A percentile compares a stretch with the other conserved stretches of the same genome.
Evolutionary conservation across 1,140 invertebrate species (phyloP).

Genomic region (Rhynchophorus ferrugineus): DNA sequence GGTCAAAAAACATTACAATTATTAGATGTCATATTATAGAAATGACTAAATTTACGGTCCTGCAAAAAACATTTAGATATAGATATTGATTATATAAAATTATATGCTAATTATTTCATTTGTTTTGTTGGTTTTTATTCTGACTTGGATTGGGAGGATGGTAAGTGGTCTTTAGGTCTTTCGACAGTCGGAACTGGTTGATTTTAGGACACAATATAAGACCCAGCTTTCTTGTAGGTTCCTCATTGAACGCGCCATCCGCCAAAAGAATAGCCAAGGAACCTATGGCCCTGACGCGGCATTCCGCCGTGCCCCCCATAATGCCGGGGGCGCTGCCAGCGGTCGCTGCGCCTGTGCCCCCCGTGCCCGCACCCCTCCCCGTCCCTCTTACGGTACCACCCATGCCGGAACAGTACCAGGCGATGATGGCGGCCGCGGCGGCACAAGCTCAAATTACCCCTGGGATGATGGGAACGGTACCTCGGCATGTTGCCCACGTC

Average conservation of each 20-base stretch:
- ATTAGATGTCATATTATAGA: no score
- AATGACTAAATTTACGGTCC: no score
- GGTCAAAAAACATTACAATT: no score
- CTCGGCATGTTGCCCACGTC: slow-evolving; percentile 56
- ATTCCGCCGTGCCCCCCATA: background rate
- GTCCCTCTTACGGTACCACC: slow-evolving; percentile 3
- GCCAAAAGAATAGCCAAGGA: slow-evolving; percentile 62
- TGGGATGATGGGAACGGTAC: slow-evolving; percentile 35
- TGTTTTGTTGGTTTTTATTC: slow-evolving; percentile 51
- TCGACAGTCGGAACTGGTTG: no score
- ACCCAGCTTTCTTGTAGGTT: slow-evolving; percentile 28
- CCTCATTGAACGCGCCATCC: slow-evolving; percentile 43
- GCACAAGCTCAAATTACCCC: slow-evolving; percentile 43
- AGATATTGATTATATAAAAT: no score
- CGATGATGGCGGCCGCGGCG: slow-evolving; percentile 49
- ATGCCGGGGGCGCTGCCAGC: slow-evolving; percentile 45
- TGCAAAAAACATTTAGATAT: no score
- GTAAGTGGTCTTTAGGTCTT: slow-evolving; percentile 43
- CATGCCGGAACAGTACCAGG: slow-evolving; percentile 53
- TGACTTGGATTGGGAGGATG: slow-evolving; percentile 56
- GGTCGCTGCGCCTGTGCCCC: slow-evolving; percentile 28
- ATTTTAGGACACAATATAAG: no score
- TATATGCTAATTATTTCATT: no score
- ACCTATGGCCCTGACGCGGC: slow-evolving; percentile 56
- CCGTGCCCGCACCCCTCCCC: slow-evolving; percentile 1